Base-by-base conservation (phyloP, 2,113 vertebrate genomes). In the Gallinago paraguaiae region DNA sequence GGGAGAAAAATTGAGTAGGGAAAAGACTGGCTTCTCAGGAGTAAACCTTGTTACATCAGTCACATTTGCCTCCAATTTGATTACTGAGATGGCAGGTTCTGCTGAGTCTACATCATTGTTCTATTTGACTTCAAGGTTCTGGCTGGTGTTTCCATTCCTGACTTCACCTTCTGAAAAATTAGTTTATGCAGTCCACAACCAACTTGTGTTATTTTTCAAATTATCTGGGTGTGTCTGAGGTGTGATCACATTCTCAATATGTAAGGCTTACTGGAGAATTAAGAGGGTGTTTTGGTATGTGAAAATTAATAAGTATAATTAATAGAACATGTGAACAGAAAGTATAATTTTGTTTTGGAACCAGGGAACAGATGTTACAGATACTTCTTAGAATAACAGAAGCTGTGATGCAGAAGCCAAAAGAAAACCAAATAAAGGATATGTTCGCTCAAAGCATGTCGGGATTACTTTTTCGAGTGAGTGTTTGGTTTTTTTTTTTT, bases 281-380 rank as follows among this genome's bases (percentile, higher is more conserved):
- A 17, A 67, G 53, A 63, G 30, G 5, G 6, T 2, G 2, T 35
- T 56, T 67, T 72, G 48, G 27, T 53, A 46, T 12, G 1, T 61
- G 59, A 59, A 78, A 64, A 35, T 17, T 57, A 72, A 50, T 25
- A 27, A 25, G 17, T 57, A 17, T 13, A 17, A 2, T 50, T 79
- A 61, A 30, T 28, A 22, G 59, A 50, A 7, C 13, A 6, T 2
- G 10, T 71, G 68, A 88, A 76, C 41, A 48, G 45, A 82, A 72
- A 61, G 25, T 67, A n/a, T 50, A 39, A 63, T 95, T 94, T 96
- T 93, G 72, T 94, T 98, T 97, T 93, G 97, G 69, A 63, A 45
- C 54, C 97, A 99, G 99, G 99, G 99, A 99, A 68, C 99, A 99
- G 98, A 98, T 99, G 98, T 96, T 99, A 77, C 99, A 99, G 96